These are phyloP conservation scores for Morinoia aosen DNA, from an alignment of 2,888 invertebrate species.

Conservation along the genomic window DNA sequence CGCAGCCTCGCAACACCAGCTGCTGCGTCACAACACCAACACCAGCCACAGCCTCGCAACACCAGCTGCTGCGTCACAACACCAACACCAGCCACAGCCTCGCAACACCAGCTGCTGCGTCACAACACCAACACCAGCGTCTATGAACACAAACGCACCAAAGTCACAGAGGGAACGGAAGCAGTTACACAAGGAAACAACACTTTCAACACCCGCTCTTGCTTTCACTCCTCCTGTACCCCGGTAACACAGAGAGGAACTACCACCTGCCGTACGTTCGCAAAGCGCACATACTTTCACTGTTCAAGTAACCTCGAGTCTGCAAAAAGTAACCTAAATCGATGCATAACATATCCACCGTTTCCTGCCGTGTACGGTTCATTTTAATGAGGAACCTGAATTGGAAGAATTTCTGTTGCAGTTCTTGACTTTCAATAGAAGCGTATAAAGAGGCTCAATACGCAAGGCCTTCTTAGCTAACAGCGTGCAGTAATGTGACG, in stretches of 20 bases:
- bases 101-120: not conserved
- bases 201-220: constrained; percentile 7
- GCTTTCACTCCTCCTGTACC: not conserved
- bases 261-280: not conserved
- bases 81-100: not conserved
- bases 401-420: not conserved
- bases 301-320: not conserved
- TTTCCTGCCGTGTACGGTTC: not conserved
- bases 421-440: not conserved
- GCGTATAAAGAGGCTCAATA: not conserved
- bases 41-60: no score
- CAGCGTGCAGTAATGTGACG: no score
- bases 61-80: not conserved
- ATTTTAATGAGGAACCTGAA: not conserved
- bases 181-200: not conserved
- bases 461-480: not conserved
- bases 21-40: no score
- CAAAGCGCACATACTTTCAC: not conserved
- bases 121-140: not conserved
- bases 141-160: not conserved
- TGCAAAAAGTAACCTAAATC: not conserved
- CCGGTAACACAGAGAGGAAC: constrained; percentile 28
- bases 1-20: no score
- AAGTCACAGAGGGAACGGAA: not conserved
- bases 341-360: not conserved